These are phyloP conservation scores for Ameiurus melas DNA, from an alignment of 2,113 vertebrate genomes.

Conservation along the genomic window DNA sequence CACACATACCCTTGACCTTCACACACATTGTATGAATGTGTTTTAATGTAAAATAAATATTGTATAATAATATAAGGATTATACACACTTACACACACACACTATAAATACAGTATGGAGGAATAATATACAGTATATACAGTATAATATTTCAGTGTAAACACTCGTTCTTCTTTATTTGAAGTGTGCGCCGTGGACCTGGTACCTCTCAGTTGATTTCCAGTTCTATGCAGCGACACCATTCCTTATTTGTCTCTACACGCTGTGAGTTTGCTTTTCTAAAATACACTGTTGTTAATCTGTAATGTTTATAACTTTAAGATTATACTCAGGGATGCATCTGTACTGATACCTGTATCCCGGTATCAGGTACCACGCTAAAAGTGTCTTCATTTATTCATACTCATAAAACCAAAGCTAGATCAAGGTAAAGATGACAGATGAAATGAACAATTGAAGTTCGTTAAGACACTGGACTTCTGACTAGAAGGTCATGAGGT, in stretches of 20 bases:
- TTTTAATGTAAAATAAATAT: not conserved
- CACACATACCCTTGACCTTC: not conserved
- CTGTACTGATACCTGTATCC: not conserved
- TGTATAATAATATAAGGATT: not conserved
- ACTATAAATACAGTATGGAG: not conserved
- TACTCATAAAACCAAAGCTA: not conserved
- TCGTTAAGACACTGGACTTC: too few species aligned
- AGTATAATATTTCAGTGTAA: not conserved
- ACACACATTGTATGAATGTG: not conserved
- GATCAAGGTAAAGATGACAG: too few species aligned
- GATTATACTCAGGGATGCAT: not conserved
- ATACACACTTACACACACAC: not conserved
- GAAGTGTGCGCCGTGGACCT: constrained; percentile 83
- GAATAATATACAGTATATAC: not conserved
- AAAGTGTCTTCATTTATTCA: not conserved
- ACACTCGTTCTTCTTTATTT: constrained; percentile 40
- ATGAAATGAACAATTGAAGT: too few species aligned
- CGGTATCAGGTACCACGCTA: too few species aligned
- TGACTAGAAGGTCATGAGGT: too few species aligned
- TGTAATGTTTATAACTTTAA: constrained; percentile 1
- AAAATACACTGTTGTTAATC: not conserved
- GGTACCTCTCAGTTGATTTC: constrained; percentile 85
- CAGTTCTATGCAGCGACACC: constrained; percentile 81
- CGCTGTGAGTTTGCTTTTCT: constrained; percentile 63
- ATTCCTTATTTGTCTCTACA: constrained; percentile 71